A percentile compares a stretch with the other conserved stretches of the same genome.
Conservation (phyloP, 2,113 vertebrate genomes). For the Pterocles orientalis region DNA sequence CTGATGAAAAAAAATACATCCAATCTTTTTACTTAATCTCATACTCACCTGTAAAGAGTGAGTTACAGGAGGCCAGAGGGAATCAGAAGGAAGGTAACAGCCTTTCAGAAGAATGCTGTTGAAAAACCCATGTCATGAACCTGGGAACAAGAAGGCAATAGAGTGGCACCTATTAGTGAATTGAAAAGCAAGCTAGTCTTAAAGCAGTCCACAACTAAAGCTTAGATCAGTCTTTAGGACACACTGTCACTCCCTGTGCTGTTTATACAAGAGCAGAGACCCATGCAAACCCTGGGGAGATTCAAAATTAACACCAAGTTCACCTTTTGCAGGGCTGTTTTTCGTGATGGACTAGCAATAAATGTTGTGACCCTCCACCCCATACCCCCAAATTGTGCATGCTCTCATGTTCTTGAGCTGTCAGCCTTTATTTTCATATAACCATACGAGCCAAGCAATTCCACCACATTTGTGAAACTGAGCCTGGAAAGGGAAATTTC, state of each 20-base stretch:
- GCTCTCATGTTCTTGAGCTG: not conserved
- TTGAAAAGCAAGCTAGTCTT: not conserved
- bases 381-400: not conserved
- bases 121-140: not conserved
- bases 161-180: not conserved
- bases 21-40: not conserved
- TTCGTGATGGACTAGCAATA: not conserved
- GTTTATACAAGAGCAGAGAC: not conserved
- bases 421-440: not conserved
- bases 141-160: not conserved
- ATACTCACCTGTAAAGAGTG: not conserved
- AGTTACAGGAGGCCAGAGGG: not conserved
- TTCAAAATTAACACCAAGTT: not conserved
- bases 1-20: not conserved
- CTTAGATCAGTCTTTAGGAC: not conserved
- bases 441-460: not conserved
- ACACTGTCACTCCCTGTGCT: not conserved
- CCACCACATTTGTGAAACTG: not conserved
- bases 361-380: not conserved
- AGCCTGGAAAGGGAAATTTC: conserved; percentile 52
- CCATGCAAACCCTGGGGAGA: not conserved
- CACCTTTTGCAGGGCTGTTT: not conserved
- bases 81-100: not conserved
- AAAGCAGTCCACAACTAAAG: not conserved
- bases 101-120: not conserved